Conservation (phyloP, 2,888 invertebrate species). For the Melanostoma mellinum region DNA sequence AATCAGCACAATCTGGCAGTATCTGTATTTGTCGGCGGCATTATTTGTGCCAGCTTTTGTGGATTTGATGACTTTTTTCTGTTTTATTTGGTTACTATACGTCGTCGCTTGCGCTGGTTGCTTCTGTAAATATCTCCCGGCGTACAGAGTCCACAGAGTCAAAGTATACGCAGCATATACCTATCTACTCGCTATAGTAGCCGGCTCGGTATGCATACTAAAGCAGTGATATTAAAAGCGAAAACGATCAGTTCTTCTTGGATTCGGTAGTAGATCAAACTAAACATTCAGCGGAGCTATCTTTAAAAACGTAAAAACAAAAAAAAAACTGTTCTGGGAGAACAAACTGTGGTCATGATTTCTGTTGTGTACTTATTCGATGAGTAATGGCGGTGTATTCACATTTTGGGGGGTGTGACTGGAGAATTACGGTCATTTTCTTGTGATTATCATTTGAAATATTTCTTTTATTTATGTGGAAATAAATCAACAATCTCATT, state of each 20-base stretch:
- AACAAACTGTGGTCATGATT: slow-evolving; percentile 17
- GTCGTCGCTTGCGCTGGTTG: slow-evolving; percentile 13
- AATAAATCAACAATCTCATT: slow-evolving; percentile 55
- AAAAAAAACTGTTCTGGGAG: background rate
- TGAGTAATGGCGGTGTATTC: slow-evolving; percentile 28
- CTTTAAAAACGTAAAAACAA: background rate
- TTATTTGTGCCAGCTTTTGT: slow-evolving; percentile 38
- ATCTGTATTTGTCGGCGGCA: slow-evolving; percentile 6
- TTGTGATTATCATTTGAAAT: background rate
- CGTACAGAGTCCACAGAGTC: background rate
- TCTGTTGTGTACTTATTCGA: slow-evolving; percentile 22
- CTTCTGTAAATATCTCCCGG: slow-evolving; percentile 29
- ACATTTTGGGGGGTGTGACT: slow-evolving; percentile 45
- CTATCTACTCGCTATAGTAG: slow-evolving; percentile 15
- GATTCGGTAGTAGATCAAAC: slow-evolving; percentile 68
- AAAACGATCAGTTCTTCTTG: slow-evolving; percentile 45
- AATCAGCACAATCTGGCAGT: slow-evolving; percentile 10
- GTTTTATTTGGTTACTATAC: slow-evolving; percentile 22
- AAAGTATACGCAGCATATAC: slow-evolving; percentile 10
- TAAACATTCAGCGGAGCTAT: slow-evolving; percentile 59
- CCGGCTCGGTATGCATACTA: slow-evolving; percentile 28
- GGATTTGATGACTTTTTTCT: slow-evolving; percentile 56
- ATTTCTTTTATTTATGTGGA: slow-evolving; percentile 1
- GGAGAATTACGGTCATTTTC: slow-evolving; percentile 16
- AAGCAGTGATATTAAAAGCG: background rate